Base-by-base conservation (phyloP, 2,888 invertebrate genomes). In the Synergus itoensis region DNA sequence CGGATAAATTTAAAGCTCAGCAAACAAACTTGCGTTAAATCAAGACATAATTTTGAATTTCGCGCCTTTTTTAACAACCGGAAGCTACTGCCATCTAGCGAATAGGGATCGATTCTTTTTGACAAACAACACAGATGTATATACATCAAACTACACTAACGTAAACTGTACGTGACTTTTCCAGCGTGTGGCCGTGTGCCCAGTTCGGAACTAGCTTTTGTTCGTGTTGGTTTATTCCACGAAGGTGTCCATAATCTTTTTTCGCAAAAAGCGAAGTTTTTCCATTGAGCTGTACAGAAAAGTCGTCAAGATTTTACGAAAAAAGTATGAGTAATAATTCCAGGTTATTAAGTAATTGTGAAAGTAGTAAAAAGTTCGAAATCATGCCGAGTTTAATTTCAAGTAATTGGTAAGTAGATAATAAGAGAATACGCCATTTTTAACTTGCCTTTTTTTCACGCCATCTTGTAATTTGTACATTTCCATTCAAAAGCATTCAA, bases 381-480 rank as follows among this genome's bases (percentile, higher is more conserved):
- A 93, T 92, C 90, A 94, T 95, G 95, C 94, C 95, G 86, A 94
- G 94, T 91, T 94, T 95, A 94, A 93, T 94, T 92, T 94, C 94
- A 92, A 93, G 94, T 92, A 94, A 94, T 93, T 94, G 94, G 95
- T 95, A 91, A 94, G 94, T 94, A 86, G 43, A 63, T 36, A 28
- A 65, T 36, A 53, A 75, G 67, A 63, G 77, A 78, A 78, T 85
- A 76, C 87, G 86, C 87, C 86, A 87, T 87, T 88, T 88, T 87
- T 86, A 73, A 78, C 81, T 82, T 86, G 80, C 76, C 65, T 80
- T 41, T 69, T 83, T 65, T 80, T 53, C 77, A 62, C 87, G 88
- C 88, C 88, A 88, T 89, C 77, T 89, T 89, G 84, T 77, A 81
- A 81, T 78, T 81, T 76, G 48, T 53, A 45, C 48, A 45, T 53